phyloP scores from a whole-genome alignment of 2,888 invertebrate genomes.

The Lasioglossum figueresi region DNA sequence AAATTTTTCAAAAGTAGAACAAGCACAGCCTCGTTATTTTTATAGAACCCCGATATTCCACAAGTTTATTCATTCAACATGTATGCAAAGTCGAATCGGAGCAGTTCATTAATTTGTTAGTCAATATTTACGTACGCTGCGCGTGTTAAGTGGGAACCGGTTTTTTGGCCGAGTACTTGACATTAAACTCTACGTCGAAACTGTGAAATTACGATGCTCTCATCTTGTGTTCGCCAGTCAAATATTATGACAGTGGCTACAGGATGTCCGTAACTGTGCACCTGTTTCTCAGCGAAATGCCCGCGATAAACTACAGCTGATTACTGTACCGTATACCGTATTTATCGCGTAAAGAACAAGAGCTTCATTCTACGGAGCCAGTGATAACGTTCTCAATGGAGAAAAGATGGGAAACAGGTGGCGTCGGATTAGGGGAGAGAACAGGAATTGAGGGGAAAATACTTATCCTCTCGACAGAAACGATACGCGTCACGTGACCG shows the following conservation, averaged over 20 bases:
- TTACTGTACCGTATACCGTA: not conserved
- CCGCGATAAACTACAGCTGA: slow-evolving; percentile 27
- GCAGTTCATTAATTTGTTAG: not conserved
- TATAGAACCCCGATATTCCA: no score
- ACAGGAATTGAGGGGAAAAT: no score
- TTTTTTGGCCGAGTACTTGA: not conserved
- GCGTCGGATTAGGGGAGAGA: no score
- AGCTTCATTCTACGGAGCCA: slow-evolving; percentile 14
- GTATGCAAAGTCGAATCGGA: not conserved
- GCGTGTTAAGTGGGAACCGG: not conserved
- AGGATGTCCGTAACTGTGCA: slow-evolving; percentile 17
- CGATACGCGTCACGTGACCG: no score
- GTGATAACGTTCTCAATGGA: slow-evolving; percentile 13
- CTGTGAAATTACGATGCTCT: not conserved
- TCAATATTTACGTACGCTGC: not conserved
- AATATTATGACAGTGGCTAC: not conserved
- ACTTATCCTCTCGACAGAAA: no score
- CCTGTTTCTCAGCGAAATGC: slow-evolving; percentile 29
- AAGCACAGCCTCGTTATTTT: not conserved
- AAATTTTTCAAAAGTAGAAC: not conserved
- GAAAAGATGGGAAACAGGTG: slow-evolving; percentile 22
- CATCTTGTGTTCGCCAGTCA: not conserved
- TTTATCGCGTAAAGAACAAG: slow-evolving; percentile 32
- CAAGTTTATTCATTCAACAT: not conserved
- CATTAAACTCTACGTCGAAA: not conserved